A percentile compares a stretch with the other conserved stretches of the same genome.
Conservation (phyloP, 2,797 vertebrate species). For the Dryobates pubescens region DNA sequence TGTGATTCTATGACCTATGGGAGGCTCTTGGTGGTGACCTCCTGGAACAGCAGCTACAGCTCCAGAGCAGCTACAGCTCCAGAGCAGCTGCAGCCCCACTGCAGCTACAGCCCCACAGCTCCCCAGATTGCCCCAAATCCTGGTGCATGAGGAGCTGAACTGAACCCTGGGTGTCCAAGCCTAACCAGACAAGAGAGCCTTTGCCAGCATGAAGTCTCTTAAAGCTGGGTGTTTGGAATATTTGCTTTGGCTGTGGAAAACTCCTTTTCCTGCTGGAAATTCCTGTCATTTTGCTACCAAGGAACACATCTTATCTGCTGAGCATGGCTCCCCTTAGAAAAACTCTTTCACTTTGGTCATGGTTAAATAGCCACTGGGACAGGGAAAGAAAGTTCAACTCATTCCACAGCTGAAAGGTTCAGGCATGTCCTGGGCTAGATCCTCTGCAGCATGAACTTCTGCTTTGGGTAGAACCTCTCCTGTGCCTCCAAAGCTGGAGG, state of each 20-base stretch:
- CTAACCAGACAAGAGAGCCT: background rate
- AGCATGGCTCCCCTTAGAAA: background rate
- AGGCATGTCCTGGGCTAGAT: background rate
- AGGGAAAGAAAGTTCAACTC: background rate
- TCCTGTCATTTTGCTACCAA: background rate
- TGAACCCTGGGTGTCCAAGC: background rate
- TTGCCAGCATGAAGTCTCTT: background rate
- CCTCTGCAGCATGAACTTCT: background rate
- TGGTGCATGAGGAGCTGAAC: background rate
- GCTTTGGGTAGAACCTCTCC: background rate
- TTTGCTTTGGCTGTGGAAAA: background rate
- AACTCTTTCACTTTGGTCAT: background rate
- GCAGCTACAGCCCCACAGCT: background rate
- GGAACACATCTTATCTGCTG: background rate
- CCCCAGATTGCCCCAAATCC: background rate
- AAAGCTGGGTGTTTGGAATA: background rate
- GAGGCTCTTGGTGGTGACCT: background rate
- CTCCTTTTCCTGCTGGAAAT: background rate
- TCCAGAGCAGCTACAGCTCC: background rate
- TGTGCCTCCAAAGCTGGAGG: background rate
- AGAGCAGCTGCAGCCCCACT: too few species aligned
- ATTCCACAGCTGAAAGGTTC: background rate
- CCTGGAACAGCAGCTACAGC: background rate
- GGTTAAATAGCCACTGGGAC: constrained; percentile 9
- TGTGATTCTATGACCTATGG: background rate